Evolutionary conservation across 2,888 invertebrate species (phyloP), one percentile per base, ranked within the genome.

Genomic region (Agrenia bidenticulata): DNA sequence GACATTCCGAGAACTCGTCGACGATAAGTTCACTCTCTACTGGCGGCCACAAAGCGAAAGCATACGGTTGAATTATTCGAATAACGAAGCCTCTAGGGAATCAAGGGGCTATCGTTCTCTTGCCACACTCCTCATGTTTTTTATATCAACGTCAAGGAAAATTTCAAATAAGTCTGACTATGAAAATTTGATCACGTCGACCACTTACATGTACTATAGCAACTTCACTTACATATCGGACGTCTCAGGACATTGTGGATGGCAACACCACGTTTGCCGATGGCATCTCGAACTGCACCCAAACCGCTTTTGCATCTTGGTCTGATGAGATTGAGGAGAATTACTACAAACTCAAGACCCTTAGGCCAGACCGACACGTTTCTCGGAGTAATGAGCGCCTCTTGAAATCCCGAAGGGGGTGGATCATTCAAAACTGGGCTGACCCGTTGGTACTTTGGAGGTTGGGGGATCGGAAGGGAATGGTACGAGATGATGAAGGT

Each of bases 261-360:
- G 45, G 45, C 4, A 45, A 45, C 19, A 5, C 19, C 15, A 45
- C 9, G 9, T 45, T 45, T 15, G 45, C 45, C 4, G 45, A 45
- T 5, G 4, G 5, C 4, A 19, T 45, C 15, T 45, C 45, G 45
- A 45, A 45, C 4, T 45, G 45, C 19, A n/a, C 2, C 5, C 4
- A 11, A 5, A 45, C 45, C 9, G 45, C 45, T 19, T 45, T 45
- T 45, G 45, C 45, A 15, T 45, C 45, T 5, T 19, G 19, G 15
- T 45, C 45, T 5, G 45, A 45, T 15, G 45, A 45, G 45, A n/a
- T 45, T 45, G 45, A 45, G 19, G 45, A 11, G 5, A 45, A 45
- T n/a, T 45, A 17, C 19, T 45, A 45, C 45, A 45, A 19, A 15
- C n/a, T 45, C 4, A 15, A 5, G 9, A 45, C n/a, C n/a, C 15